These are phyloP conservation scores for Theodoxus fluviatilis DNA, from an alignment of 2,888 invertebrate genomes.

Conservation along the genomic window DNA sequence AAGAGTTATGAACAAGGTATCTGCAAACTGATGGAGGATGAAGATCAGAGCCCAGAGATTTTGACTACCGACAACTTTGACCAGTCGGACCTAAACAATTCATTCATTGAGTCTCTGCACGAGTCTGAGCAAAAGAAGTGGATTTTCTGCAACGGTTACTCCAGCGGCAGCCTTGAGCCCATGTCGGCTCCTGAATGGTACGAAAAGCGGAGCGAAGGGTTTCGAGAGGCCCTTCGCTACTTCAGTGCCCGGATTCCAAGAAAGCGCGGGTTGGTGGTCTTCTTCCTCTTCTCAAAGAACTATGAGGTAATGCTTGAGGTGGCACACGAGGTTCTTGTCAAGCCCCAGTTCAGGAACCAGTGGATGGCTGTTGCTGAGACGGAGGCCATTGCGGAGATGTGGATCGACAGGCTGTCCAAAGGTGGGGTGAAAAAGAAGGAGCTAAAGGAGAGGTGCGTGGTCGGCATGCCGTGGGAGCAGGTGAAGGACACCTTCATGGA, in stretches of 20 bases:
- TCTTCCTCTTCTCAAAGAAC: constrained; percentile 43
- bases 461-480: constrained; percentile 46
- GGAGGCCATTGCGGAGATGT: constrained; percentile 36
- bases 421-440: constrained; percentile 33
- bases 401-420: constrained; percentile 34
- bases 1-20: constrained; percentile 29
- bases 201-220: constrained; percentile 37
- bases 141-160: constrained; percentile 50
- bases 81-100: no score
- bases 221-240: constrained; percentile 42
- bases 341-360: constrained; percentile 41
- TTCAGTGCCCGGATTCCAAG: constrained; percentile 37
- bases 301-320: constrained; percentile 41
- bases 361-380: constrained; percentile 43
- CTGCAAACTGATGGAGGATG: constrained; percentile 31
- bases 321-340: constrained; percentile 39
- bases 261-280: constrained; percentile 40
- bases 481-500: constrained; percentile 34
- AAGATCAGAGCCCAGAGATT: constrained; percentile 32
- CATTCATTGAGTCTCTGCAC: constrained; percentile 34
- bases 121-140: constrained; percentile 37
- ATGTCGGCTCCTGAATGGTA: constrained; percentile 40
- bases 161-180: constrained; percentile 26
- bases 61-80: constrained; percentile 40
- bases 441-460: constrained; percentile 34